These are phyloP conservation scores for Buphagus erythrorhynchus DNA, from an alignment of 2,797 vertebrate species.

Conservation along the genomic window DNA sequence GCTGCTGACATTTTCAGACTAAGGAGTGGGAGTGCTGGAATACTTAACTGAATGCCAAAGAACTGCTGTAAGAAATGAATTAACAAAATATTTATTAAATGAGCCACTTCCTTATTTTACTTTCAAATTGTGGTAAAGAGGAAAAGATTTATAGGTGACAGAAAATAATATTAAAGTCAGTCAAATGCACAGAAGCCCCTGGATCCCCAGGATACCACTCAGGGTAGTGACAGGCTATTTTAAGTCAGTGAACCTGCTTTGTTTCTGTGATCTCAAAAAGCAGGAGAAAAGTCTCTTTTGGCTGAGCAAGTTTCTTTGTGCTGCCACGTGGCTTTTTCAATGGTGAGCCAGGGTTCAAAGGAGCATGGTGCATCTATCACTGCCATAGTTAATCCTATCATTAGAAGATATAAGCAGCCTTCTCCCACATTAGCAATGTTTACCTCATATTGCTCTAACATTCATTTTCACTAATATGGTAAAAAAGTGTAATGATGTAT, in stretches of 20 bases:
- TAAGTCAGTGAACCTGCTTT: background rate
- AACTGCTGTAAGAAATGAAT: background rate
- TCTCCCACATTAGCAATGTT: slow-evolving; percentile 70
- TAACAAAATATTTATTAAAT: background rate
- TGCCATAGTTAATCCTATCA: slow-evolving; percentile 54
- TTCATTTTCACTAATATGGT: slow-evolving; percentile 78
- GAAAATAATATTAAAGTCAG: background rate
- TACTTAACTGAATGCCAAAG: background rate
- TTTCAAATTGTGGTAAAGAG: background rate
- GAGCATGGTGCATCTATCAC: slow-evolving; percentile 22
- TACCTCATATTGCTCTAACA: slow-evolving; percentile 53
- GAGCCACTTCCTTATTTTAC: background rate
- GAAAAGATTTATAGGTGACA: background rate
- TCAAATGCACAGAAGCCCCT: background rate
- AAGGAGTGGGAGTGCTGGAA: background rate
- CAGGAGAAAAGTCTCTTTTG: background rate
- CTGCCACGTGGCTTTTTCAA: background rate
- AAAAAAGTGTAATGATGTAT: slow-evolving; percentile 76
- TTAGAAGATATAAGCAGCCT: slow-evolving; percentile 1
- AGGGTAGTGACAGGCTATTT: background rate
- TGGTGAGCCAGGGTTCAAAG: slow-evolving; percentile 37
- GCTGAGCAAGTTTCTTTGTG: background rate
- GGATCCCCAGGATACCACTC: background rate
- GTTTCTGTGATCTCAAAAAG: background rate
- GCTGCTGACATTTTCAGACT: background rate